Conservation (phyloP, 1,140 invertebrate genomes). For the Psilanteris sp. region DNA sequence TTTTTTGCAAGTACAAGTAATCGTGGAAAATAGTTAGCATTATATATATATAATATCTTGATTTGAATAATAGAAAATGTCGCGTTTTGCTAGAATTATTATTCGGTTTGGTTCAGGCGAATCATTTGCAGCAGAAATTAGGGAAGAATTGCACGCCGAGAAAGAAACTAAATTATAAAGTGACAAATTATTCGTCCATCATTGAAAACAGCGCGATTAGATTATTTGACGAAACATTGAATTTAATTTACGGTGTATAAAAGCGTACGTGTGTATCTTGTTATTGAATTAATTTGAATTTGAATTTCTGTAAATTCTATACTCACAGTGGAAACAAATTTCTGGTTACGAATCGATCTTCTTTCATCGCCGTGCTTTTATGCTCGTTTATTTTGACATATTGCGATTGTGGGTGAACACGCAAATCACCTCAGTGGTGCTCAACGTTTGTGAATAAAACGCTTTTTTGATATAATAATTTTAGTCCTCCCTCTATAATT, state of each 20-base stretch:
- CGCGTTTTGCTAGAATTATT: no score
- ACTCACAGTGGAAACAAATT: slow-evolving; percentile 26
- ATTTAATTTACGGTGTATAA: background rate
- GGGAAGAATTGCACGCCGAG: no score
- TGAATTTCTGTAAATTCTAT: slow-evolving; percentile 21
- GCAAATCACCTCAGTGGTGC: slow-evolving; percentile 42
- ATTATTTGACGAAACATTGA: background rate
- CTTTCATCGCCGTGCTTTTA: slow-evolving; percentile 40
- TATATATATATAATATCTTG: no score
- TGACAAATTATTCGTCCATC: background rate
- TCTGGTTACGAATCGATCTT: slow-evolving; percentile 37
- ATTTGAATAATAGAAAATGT: no score
- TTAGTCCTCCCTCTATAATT: slow-evolving; percentile 14
- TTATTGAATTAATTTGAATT: slow-evolving; percentile 30
- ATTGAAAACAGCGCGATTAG: background rate
- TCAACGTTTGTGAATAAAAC: slow-evolving; percentile 15
- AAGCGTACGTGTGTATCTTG: background rate
- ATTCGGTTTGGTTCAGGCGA: no score
- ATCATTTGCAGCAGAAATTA: no score
- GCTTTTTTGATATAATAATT: slow-evolving; percentile 22
- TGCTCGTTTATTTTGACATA: slow-evolving; percentile 48
- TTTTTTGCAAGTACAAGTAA: no score
- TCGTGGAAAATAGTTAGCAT: no score
- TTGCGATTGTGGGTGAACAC: slow-evolving; percentile 30
- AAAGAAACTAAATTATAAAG: no score